Conservation (phyloP, 1,140 invertebrate species). For the Drosophila virilis region DNA sequence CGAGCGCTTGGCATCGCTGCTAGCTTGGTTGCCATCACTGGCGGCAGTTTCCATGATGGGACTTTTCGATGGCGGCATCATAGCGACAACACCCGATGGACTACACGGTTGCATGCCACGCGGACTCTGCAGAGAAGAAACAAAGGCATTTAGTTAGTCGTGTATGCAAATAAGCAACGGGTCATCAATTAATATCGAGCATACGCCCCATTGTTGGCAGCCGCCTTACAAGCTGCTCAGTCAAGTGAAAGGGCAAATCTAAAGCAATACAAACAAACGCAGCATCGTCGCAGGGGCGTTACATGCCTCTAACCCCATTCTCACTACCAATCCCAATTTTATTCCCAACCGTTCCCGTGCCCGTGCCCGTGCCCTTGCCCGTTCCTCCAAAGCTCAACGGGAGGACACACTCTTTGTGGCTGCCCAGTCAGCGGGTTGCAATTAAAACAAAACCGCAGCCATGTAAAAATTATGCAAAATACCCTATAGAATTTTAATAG, state of each 20-base stretch:
- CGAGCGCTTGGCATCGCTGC: slow-evolving; percentile 58
- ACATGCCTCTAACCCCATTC: slow-evolving; percentile 22
- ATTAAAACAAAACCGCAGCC: slow-evolving; percentile 72
- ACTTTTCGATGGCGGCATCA: slow-evolving; percentile 84
- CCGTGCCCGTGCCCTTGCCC: not conserved
- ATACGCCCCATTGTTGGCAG: slow-evolving; percentile 62
- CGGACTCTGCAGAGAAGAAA: slow-evolving; percentile 70
- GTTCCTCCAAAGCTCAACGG: slow-evolving; percentile 56
- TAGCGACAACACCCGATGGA: slow-evolving; percentile 82
- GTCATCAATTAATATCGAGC: slow-evolving; percentile 78
- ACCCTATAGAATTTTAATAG: slow-evolving; percentile 2
- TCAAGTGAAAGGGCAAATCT: slow-evolving; percentile 62
- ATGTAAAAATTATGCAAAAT: slow-evolving; percentile 41
- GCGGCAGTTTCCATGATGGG: slow-evolving; percentile 84
- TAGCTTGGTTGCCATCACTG: slow-evolving; percentile 54
- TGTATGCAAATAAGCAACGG: slow-evolving; percentile 82
- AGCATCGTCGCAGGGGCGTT: slow-evolving; percentile 60
- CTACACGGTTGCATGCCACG: slow-evolving; percentile 85
- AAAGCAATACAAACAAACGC: slow-evolving; percentile 71
- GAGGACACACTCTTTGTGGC: slow-evolving; percentile 62
- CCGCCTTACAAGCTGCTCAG: slow-evolving; percentile 21
- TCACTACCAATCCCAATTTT: not conserved
- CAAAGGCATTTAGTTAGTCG: slow-evolving; percentile 27
- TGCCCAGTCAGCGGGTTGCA: slow-evolving; percentile 78
- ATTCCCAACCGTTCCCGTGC: not conserved